Base-by-base conservation (phyloP, 2,888 invertebrate species). In the Resseliella maxima region DNA sequence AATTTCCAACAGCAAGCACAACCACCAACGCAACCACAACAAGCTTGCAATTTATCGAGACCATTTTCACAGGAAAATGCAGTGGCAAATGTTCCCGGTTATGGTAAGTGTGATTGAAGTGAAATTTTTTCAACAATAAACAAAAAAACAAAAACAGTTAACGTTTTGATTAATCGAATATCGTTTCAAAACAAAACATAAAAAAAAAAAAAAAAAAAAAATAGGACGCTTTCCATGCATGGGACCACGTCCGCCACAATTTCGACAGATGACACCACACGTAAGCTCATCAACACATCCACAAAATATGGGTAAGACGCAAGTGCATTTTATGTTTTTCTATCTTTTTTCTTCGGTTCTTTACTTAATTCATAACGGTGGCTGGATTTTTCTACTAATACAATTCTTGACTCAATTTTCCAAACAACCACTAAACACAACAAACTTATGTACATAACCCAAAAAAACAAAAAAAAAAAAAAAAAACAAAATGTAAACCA, bases 261-360 rank as follows among this genome's bases (percentile, higher is more conserved):
- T 91, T 87, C 89, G 91, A 18, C 92, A 93, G 86, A 91, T 91
- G 86, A 93, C 93, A 89, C 91, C 93, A 89, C 93, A 93, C 91
- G 94, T 94, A 89, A 93, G 93, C 88, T 93, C 93, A 90, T 93
- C 94, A 88, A 94, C 94, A 89, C 94, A 94, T 90, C 94, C 93
- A 88, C 93, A 93, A 90, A 93, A 93, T 89, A 92, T 93, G 92
- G 93, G 91, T 90, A 90, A 88, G 89, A 87, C 85, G 50, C 18
- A 45, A 85, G 59, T 8, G 8, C n/a, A 36, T 50, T 36, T 35
- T n/a, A 45, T 83, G 38, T 24, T 83, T 27, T 27, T 85, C 8
- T n/a, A n/a, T 46, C 31, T 46, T 27, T 85, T 85, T 85, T 31
- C 6, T 27, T 18, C 46, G 24, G 31, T 35, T 72, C 18, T 72